Percentiles rank a stretch among this genome's conserved stretches.
Conservation (phyloP, 35 echinoderm and acorn worm genomes). For the Apostichopus japonicus region DNA sequence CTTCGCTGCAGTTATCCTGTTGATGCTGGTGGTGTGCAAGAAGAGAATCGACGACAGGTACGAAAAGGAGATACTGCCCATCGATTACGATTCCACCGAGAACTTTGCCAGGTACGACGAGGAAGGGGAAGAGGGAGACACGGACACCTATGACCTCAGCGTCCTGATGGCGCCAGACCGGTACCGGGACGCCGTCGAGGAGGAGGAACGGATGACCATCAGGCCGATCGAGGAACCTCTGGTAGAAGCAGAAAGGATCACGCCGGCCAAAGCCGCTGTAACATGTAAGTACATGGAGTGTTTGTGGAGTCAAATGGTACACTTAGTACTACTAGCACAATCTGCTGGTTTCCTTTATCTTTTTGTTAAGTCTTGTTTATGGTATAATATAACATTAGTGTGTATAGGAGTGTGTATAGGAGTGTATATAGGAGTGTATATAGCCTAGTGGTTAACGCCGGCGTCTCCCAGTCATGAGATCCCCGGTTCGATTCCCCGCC, state of each 20-base stretch:
- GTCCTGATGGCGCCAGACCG: constrained; percentile 56
- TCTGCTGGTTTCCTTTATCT: too few species aligned
- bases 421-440: too few species aligned
- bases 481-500: too few species aligned
- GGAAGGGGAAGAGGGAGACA: constrained; percentile 81
- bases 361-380: too few species aligned
- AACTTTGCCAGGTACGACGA: constrained; percentile 85
- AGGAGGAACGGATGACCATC: background rate
- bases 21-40: constrained; percentile 75
- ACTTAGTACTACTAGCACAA: background rate
- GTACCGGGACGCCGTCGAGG: background rate
- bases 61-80: constrained; percentile 51
- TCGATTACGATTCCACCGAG: constrained; percentile 81
- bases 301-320: background rate
- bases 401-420: too few species aligned
- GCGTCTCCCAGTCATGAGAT: too few species aligned
- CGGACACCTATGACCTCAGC: constrained; percentile 82
- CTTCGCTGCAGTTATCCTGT: constrained; percentile 67
- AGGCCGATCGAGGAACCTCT: constrained; percentile 5
- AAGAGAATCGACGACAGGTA: constrained; percentile 31
- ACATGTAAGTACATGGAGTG: background rate
- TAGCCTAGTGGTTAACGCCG: too few species aligned
- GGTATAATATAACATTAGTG: too few species aligned
- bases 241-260: background rate
- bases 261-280: background rate